phyloP scores from a whole-genome alignment of 2,113 vertebrate genomes.

The Anthoscopus minutus region DNA sequence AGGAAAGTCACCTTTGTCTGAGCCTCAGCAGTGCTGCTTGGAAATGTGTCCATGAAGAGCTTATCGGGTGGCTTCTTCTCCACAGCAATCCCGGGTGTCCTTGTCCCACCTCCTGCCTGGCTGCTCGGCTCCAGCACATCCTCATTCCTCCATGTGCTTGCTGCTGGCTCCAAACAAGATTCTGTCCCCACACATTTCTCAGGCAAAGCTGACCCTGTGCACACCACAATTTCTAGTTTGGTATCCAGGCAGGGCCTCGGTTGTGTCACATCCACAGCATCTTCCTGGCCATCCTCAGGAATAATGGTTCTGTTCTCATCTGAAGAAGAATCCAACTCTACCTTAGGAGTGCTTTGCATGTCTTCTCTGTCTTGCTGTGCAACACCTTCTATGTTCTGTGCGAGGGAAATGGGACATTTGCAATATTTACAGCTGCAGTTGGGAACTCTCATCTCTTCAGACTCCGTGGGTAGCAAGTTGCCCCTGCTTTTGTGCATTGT shows the following conservation, averaged over 20 bases:
- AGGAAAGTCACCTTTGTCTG: constrained; percentile 92
- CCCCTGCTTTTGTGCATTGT: constrained; percentile 91
- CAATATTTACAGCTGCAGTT: constrained; percentile 82
- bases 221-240: constrained; percentile 76
- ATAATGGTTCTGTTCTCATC: constrained; percentile 49
- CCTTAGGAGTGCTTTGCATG: constrained; percentile 66
- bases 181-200: constrained; percentile 60
- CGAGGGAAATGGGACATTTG: constrained; percentile 70
- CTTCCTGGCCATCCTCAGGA: constrained; percentile 61
- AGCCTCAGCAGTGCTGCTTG: constrained; percentile 63
- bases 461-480: constrained; percentile 76
- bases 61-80: constrained; percentile 94
- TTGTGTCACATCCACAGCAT: constrained; percentile 50
- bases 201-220: constrained; percentile 72
- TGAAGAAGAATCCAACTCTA: constrained; percentile 64
- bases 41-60: constrained; percentile 54
- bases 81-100: constrained; percentile 64
- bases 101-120: constrained; percentile 31
- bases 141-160: constrained; percentile 37
- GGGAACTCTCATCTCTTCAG: constrained; percentile 71
- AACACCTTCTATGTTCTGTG: constrained; percentile 54
- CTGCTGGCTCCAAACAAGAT: constrained; percentile 21
- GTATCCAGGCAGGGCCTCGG: constrained; percentile 65
- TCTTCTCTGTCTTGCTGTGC: constrained; percentile 58
- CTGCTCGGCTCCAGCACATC: constrained; percentile 31